These are phyloP conservation scores for Hemiscyllium ocellatum DNA, from an alignment of 2,113 vertebrate genomes.

Conservation along the genomic window DNA sequence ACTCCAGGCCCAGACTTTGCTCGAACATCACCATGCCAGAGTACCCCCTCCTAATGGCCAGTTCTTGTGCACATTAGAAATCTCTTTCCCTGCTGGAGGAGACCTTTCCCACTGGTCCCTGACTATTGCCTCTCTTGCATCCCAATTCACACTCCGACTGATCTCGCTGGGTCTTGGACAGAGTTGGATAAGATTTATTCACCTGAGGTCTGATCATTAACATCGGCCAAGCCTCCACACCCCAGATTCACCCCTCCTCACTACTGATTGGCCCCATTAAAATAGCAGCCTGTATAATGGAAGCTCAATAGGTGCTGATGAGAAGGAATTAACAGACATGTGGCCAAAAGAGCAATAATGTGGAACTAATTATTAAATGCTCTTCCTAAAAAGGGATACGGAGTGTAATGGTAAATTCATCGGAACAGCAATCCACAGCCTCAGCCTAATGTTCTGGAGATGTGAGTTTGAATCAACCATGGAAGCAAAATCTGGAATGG, in stretches of 20 bases:
- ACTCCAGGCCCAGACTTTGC: not conserved
- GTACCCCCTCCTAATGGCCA: not conserved
- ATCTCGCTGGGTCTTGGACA: not conserved
- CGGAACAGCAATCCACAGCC: too few species aligned
- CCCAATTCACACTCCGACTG: not conserved
- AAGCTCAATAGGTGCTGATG: not conserved
- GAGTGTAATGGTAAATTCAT: not conserved
- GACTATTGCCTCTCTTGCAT: not conserved
- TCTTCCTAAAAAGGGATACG: not conserved
- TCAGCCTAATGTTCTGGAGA: too few species aligned
- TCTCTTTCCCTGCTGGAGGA: not conserved
- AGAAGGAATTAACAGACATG: not conserved
- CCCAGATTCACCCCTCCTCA: not conserved
- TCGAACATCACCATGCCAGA: not conserved
- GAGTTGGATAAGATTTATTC: not conserved
- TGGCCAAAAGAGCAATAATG: not conserved
- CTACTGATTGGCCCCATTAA: not conserved
- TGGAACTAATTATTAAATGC: not conserved
- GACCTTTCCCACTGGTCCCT: not conserved
- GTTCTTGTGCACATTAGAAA: not conserved
- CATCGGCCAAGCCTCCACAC: not conserved
- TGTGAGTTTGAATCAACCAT: too few species aligned
- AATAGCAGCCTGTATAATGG: not conserved
- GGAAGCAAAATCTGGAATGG: too few species aligned
- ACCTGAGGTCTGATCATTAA: not conserved